phyloP scores from a whole-genome alignment of 2,113 vertebrate genomes.

The Pipra filicauda region DNA sequence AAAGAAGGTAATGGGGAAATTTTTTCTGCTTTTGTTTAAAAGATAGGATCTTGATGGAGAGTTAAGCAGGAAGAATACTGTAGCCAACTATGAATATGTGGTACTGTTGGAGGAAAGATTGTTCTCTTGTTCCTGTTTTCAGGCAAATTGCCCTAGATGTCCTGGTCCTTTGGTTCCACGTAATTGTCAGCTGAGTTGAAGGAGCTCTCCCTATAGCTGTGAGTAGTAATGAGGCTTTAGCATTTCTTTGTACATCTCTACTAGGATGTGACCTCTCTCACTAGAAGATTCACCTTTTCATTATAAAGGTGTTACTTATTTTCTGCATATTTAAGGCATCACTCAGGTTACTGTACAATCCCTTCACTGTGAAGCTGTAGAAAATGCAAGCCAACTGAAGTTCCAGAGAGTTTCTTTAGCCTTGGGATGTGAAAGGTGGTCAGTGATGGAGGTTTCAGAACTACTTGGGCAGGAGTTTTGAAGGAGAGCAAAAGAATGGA shows the following conservation, averaged over 20 bases:
- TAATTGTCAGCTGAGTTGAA: not conserved
- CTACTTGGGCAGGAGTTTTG: not conserved
- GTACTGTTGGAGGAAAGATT: not conserved
- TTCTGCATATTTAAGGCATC: not conserved
- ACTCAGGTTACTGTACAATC: not conserved
- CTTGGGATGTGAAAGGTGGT: not conserved
- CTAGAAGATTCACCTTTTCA: not conserved
- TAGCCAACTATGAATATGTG: not conserved
- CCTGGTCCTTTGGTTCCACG: not conserved
- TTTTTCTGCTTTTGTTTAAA: not conserved
- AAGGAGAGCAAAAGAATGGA: not conserved
- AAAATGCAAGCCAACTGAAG: not conserved
- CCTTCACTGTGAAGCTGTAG: not conserved
- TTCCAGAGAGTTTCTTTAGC: not conserved
- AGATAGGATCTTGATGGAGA: not conserved
- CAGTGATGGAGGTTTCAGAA: not conserved
- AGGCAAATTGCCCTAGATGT: not conserved
- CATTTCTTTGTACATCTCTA: not conserved
- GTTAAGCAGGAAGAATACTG: not conserved
- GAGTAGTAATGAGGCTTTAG: slow-evolving; percentile 26
- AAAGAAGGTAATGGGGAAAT: not conserved
- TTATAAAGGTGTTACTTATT: slow-evolving; percentile 2
- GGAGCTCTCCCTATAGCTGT: not conserved
- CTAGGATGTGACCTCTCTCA: not conserved
- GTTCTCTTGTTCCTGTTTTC: not conserved